A percentile compares a stretch with the other conserved stretches of the same genome.
These are phyloP conservation scores for Nemapogon koenigi DNA, from an alignment of 2,888 invertebrate species.

Conservation along the genomic window DNA sequence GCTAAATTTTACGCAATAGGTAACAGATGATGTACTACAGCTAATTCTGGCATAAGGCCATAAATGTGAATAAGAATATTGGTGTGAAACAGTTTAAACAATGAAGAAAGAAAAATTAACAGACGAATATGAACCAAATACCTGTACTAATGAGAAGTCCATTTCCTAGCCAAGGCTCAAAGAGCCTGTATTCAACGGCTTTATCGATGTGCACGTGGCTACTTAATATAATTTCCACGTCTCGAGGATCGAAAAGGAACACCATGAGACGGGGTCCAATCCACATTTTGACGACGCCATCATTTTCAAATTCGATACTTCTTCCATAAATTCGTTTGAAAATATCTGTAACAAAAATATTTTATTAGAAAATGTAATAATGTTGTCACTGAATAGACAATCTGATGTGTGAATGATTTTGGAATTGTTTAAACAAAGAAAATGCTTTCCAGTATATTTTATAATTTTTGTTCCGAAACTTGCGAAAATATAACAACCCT, in stretches of 20 bases:
- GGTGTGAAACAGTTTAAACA: no score
- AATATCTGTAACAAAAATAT: conserved; percentile 58
- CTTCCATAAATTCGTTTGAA: conserved; percentile 67
- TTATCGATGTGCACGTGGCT: conserved; percentile 84
- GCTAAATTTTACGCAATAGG: no score
- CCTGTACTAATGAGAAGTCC: conserved; percentile 83
- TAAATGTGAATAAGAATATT: not conserved
- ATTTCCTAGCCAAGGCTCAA: conserved; percentile 85
- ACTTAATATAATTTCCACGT: conserved; percentile 79
- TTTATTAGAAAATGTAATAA: no score
- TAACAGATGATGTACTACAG: no score
- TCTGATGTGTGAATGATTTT: no score
- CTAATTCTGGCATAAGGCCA: not conserved
- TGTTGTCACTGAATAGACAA: no score
- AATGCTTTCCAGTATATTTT: no score
- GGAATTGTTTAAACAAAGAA: no score
- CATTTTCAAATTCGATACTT: conserved; percentile 61
- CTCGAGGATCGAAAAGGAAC: conserved; percentile 77
- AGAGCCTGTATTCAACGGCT: conserved; percentile 78
- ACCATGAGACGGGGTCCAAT: conserved; percentile 77
- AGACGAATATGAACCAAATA: no score
- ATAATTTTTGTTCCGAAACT: no score
- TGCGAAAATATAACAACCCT: no score
- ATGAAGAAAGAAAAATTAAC: no score
- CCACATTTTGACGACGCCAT: conserved; percentile 71